phyloP scores from a whole-genome alignment of 2,797 vertebrate genomes.

The Rhinophrynus dorsalis region DNA sequence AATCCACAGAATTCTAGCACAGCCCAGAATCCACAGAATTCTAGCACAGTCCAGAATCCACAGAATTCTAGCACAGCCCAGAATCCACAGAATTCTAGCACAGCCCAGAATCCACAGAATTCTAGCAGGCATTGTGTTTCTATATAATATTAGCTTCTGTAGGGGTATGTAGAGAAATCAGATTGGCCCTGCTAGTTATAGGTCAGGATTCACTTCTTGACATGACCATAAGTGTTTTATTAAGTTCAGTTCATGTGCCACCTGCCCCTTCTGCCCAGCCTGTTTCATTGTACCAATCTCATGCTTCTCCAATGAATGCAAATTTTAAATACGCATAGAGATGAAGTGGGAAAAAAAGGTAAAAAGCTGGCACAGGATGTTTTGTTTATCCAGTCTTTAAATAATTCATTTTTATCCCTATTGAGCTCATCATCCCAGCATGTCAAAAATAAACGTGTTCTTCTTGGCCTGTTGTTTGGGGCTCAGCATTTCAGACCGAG shows the following conservation, averaged over 20 bases:
- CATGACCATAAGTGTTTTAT: slow-evolving; percentile 46
- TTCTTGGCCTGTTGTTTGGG: slow-evolving; percentile 87
- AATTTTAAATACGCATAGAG: slow-evolving; percentile 6
- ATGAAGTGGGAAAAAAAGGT: background rate
- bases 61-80: too few relatives aligned
- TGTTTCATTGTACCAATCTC: slow-evolving; percentile 11
- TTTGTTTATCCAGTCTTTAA: slow-evolving; percentile 74
- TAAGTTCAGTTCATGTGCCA: slow-evolving; percentile 23
- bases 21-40: too few relatives aligned
- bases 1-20: too few relatives aligned
- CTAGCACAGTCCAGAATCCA: too few relatives aligned
- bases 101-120: too few relatives aligned
- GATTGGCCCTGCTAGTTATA: slow-evolving; percentile 15
- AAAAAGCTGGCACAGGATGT: slow-evolving; percentile 57
- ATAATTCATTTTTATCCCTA: slow-evolving; percentile 73
- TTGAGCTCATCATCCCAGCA: slow-evolving; percentile 66
- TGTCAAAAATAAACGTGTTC: slow-evolving; percentile 71
- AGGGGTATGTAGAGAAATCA: slow-evolving; percentile 2
- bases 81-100: too few relatives aligned
- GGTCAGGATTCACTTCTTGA: slow-evolving; percentile 43
- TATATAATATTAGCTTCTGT: too few relatives aligned
- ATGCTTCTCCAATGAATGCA: slow-evolving; percentile 34
- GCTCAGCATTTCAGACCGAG: slow-evolving; percentile 68
- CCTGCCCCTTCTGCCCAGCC: background rate
- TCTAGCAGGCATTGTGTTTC: too few relatives aligned